Evolutionary conservation across 2,797 vertebrate genomes (phyloP), one percentile per base, ranked within the genome.

Genomic region (Meriones psammophilus): DNA sequence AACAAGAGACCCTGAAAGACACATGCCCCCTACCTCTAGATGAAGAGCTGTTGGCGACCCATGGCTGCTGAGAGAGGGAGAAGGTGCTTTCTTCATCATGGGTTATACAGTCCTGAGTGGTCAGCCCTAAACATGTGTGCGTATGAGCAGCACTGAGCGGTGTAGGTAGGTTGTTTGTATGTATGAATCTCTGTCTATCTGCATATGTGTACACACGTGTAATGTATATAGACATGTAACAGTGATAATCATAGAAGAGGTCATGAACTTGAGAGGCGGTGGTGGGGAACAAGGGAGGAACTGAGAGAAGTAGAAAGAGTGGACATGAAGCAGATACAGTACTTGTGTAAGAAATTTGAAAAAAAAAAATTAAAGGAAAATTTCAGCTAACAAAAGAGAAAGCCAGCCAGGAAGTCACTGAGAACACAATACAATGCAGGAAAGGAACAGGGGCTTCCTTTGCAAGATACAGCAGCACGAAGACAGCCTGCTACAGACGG

Each of bases 321-420:
- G 12, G 42, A 68, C 10, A 24, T 15, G 39, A 66, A 7, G 3
- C 7, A 84, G 60, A 33, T 46, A 84, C 28, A 46, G 81, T 42
- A 13, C 39, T 30, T 39, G 30, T 12, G 26, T 28, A 46, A 46
- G 39, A 64, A 64, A 66, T 42, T 84, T 13, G 13, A 73, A 50
- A 78, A n/a, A 76, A 76, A 54, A 17, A 62, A 80, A 78, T 77
- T 92, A 91, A 4, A 85, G 85, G 78, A 96, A 91, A 89, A 46
- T 80, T 33, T 68, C 18, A 91, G 56, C 13, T 42, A 89, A 84
- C 42, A 73, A n/a, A 79, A 88, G 33, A 81, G 74, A 89, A 88
- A 76, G 60, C 77, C 22, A 89, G 22, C 68, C 8, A 24, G 30
- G n/a, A 22, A 56, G 2, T 73, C 18, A 39, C 0, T 73, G 50